Evolutionary conservation across 2,113 vertebrate species (phyloP).

Genomic region (Festucalex cinctus): DNA sequence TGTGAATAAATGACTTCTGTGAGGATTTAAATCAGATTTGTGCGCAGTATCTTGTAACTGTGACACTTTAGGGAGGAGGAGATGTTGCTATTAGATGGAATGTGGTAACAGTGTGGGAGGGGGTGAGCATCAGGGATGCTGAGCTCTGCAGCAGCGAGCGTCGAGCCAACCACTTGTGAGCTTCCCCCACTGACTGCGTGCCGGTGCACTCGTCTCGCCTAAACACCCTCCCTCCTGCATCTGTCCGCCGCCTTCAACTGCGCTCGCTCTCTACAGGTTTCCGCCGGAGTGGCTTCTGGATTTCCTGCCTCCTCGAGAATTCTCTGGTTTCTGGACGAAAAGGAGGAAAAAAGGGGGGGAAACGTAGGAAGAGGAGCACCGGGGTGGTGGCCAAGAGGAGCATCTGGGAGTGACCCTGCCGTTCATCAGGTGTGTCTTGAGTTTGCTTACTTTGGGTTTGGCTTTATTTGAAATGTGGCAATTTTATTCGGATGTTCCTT

Average conservation of each 20-base stretch:
- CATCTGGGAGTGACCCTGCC: constrained; percentile 41
- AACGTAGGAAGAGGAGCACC: constrained; percentile 28
- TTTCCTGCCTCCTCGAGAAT: constrained; percentile 64
- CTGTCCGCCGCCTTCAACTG: constrained; percentile 30
- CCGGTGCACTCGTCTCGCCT: constrained; percentile 30
- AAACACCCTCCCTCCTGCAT: constrained; percentile 18
- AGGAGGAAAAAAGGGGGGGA: constrained; percentile 29
- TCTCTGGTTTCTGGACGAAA: constrained; percentile 44
- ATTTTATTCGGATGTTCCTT: background rate
- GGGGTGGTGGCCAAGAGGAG: constrained; percentile 46
- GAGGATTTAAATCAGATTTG: background rate
- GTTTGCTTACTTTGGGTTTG: background rate
- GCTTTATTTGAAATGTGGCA: background rate
- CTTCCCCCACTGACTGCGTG: constrained; percentile 13
- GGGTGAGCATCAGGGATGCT: constrained; percentile 46
- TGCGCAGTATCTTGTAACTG: constrained; percentile 7
- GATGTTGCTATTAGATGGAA: constrained; percentile 79
- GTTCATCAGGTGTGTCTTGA: constrained; percentile 67
- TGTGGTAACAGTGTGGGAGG: constrained; percentile 80
- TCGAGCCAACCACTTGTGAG: constrained; percentile 50
- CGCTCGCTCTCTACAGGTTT: constrained; percentile 28
- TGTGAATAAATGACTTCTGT: too few relatives aligned
- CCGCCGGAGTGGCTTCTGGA: constrained; percentile 65
- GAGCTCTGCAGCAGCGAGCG: constrained; percentile 63
- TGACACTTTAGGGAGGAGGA: background rate